Conservation (phyloP, 2,888 invertebrate species). For the Terebella lapidaria region DNA sequence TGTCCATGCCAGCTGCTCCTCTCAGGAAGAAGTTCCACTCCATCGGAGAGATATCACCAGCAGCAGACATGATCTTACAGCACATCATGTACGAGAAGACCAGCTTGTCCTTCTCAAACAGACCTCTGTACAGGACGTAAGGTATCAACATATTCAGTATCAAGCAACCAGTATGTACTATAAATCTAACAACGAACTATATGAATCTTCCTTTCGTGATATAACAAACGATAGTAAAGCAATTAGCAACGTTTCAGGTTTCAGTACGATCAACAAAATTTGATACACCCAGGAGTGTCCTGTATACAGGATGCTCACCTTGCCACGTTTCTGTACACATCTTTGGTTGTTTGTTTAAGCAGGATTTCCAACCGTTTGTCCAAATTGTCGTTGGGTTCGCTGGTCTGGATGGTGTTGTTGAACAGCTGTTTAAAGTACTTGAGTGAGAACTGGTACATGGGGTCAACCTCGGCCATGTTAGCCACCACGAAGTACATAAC, state of each 20-base stretch:
- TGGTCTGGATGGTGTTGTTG: constrained; percentile 48
- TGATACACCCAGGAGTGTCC: no score
- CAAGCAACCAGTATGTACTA: not conserved
- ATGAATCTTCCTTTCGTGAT: not conserved
- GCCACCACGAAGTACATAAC: constrained; percentile 55
- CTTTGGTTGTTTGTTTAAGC: constrained; percentile 44
- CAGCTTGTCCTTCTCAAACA: constrained; percentile 55
- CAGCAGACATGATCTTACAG: constrained; percentile 68
- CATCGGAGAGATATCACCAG: constrained; percentile 59
- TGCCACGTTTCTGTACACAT: constrained; percentile 53
- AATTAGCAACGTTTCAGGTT: no score
- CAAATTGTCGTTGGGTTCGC: constrained; percentile 44
- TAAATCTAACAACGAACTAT: no score
- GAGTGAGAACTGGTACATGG: constrained; percentile 55
- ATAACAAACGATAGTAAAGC: no score
- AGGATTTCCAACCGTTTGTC: constrained; percentile 43
- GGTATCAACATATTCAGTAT: not conserved
- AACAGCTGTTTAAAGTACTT: constrained; percentile 55
- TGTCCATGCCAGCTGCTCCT: constrained; percentile 58
- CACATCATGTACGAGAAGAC: constrained; percentile 66
- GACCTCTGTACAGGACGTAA: constrained; percentile 37
- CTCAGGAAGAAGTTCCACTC: constrained; percentile 78
- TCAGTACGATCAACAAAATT: no score
- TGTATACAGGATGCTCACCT: no score
- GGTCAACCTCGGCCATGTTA: constrained; percentile 52